A percentile compares a stretch with the other conserved stretches of the same genome.
Evolutionary conservation across 2,888 invertebrate genomes (phyloP).

Genomic region (Trichogramma evanescens): DNA sequence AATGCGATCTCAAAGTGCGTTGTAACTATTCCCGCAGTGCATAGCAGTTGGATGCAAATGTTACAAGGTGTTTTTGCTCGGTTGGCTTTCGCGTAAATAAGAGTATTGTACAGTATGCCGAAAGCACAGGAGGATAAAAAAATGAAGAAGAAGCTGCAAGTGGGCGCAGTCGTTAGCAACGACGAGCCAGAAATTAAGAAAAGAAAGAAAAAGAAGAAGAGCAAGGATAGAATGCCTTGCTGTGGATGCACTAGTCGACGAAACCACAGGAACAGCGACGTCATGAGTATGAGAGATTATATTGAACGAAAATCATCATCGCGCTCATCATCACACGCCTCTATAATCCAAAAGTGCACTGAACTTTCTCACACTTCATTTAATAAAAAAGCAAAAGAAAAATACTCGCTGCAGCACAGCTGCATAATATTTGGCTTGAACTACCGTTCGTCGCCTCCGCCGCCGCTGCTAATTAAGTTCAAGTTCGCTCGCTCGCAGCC

Average conservation of each 20-base stretch:
- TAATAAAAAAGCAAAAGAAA: not conserved
- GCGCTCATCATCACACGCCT: not conserved
- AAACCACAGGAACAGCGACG: conserved; percentile 45
- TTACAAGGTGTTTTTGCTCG: no score
- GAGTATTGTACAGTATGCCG: no score
- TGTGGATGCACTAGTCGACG: conserved; percentile 40
- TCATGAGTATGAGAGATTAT: conserved; percentile 36
- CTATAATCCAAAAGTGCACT: not conserved
- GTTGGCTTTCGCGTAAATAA: no score
- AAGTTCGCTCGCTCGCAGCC: conserved; percentile 14
- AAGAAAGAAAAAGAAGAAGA: conserved; percentile 29
- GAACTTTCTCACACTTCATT: not conserved
- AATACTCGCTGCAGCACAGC: not conserved
- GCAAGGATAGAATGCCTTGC: conserved; percentile 36
- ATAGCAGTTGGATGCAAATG: no score
- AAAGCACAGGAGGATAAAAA: no score
- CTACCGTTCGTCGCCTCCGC: not conserved
- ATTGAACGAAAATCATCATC: conserved; percentile 2
- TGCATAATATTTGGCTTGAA: conserved; percentile 7
- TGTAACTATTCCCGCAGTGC: no score
- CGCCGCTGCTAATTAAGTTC: conserved; percentile 10
- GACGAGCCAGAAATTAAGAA: conserved; percentile 7
- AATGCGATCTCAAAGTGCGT: no score
- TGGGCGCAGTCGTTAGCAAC: no score
- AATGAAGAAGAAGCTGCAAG: no score